Evolutionary conservation across 2,888 invertebrate genomes (phyloP).

Genomic region (Gibbula magus): DNA sequence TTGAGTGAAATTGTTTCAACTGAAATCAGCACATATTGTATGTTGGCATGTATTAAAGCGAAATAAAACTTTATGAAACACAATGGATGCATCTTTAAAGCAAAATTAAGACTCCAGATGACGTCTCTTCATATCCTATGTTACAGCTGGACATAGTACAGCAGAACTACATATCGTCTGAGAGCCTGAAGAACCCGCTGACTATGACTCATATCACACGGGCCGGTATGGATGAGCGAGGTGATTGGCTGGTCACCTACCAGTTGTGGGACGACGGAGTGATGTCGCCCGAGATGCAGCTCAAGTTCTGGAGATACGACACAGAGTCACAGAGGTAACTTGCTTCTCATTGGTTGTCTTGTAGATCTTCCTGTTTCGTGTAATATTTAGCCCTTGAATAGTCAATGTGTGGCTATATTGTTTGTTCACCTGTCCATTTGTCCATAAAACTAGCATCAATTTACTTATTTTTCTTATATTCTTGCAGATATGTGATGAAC

Average conservation of each 20-base stretch:
- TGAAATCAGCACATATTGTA: no score
- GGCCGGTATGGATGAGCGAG: conserved; percentile 82
- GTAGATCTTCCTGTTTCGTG: neutral
- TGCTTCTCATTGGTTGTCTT: neutral
- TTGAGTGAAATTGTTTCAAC: no score
- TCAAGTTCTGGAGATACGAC: conserved; percentile 86
- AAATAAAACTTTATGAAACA: no score
- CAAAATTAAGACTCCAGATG: neutral
- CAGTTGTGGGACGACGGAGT: conserved; percentile 78
- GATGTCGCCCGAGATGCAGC: conserved; percentile 80
- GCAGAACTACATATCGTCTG: conserved; percentile 83
- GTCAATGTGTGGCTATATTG: neutral
- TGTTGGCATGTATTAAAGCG: no score
- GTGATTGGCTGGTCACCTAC: conserved; percentile 84
- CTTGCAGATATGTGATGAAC: conserved; percentile 81
- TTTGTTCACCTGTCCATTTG: no score
- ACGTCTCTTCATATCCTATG: neutral
- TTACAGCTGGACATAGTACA: conserved; percentile 81
- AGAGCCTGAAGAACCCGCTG: conserved; percentile 78
- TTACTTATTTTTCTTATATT: no score
- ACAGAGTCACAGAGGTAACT: conserved; percentile 79
- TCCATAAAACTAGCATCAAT: no score
- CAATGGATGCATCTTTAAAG: no score
- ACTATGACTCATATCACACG: conserved; percentile 81
- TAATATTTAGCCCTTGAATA: neutral